These are phyloP conservation scores for Scolanthus callimorphus DNA, from an alignment of 92 coral and sea anemone species.

Conservation along the genomic window DNA sequence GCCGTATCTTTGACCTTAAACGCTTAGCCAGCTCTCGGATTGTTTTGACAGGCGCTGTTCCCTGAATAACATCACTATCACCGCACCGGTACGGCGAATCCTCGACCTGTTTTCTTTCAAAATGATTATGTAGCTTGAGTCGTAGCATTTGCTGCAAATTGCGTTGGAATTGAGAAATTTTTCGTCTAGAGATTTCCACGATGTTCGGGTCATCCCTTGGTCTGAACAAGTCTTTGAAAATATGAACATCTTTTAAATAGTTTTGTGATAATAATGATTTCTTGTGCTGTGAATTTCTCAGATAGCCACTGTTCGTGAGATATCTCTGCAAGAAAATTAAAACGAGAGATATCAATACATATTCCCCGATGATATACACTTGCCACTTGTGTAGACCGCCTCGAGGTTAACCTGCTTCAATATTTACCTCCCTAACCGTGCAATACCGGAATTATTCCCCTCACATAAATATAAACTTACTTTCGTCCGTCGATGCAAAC, in stretches of 20 bases:
- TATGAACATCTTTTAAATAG: background rate
- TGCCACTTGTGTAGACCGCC: too few relatives aligned
- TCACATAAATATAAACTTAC: background rate
- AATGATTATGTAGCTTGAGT: background rate
- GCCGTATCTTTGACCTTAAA: conserved; percentile 4
- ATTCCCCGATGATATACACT: too few relatives aligned
- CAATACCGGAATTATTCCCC: background rate
- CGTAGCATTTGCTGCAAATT: background rate
- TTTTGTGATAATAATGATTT: background rate
- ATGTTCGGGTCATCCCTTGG: background rate
- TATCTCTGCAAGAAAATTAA: background rate
- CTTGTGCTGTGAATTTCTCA: background rate
- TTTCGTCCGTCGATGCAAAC: background rate
- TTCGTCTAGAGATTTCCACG: background rate
- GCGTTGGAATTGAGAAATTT: background rate
- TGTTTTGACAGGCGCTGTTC: background rate
- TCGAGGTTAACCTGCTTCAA: too few relatives aligned
- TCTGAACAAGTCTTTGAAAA: background rate
- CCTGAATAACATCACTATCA: conserved; percentile 17
- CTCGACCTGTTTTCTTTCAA: conserved; percentile 8
- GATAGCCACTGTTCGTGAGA: background rate
- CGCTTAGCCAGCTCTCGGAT: background rate
- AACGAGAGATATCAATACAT: background rate
- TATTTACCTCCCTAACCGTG: too few relatives aligned
- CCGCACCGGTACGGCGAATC: conserved; percentile 34